phyloP scores from a whole-genome alignment of 2,888 invertebrate species.

The Quadroppia sp. region DNA sequence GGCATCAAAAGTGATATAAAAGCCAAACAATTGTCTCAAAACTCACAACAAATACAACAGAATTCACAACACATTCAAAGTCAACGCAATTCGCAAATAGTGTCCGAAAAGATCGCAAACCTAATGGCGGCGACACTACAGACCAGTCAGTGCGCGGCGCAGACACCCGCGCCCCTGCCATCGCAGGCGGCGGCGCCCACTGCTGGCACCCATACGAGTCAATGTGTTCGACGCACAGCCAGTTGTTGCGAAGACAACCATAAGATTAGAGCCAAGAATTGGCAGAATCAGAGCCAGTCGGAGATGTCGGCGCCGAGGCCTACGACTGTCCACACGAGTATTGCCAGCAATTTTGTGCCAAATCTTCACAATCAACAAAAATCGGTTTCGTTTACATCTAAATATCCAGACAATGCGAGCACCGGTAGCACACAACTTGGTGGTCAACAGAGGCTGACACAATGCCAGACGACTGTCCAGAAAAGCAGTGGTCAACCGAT shows the following conservation, averaged over 20 bases:
- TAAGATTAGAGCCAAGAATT: background rate
- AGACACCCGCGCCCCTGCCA: background rate
- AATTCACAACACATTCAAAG: slow-evolving; percentile 40
- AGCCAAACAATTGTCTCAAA: background rate
- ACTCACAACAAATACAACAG: background rate
- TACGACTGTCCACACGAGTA: no score
- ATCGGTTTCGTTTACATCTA: background rate
- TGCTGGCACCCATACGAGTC: background rate
- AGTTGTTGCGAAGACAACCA: background rate
- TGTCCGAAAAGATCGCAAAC: slow-evolving; percentile 43
- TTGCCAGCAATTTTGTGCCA: background rate
- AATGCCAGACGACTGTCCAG: background rate
- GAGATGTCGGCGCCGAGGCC: background rate
- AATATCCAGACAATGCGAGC: background rate
- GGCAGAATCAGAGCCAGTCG: background rate
- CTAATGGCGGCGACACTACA: slow-evolving; percentile 21
- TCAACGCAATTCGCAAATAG: slow-evolving; percentile 47
- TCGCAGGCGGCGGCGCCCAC: background rate
- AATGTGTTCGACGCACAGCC: background rate
- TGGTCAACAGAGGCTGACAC: background rate
- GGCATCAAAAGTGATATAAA: background rate
- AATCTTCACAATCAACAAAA: background rate
- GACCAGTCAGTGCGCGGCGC: background rate
- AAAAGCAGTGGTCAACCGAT: background rate
- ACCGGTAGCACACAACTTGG: background rate